phyloP scores from a whole-genome alignment of 2,797 vertebrate genomes.

The Loriculus beryllinus region DNA sequence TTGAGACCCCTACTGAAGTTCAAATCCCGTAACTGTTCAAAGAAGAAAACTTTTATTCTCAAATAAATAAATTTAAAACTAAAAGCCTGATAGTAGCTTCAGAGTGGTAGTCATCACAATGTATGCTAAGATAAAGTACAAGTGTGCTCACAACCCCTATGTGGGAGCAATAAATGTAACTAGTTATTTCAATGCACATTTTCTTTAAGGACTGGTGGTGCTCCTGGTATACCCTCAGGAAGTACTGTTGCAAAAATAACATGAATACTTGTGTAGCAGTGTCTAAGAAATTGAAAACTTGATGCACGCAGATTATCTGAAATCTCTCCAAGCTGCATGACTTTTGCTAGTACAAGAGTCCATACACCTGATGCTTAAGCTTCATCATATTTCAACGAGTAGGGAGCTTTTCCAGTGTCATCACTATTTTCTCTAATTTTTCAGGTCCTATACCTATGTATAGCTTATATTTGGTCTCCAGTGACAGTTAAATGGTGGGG shows the following conservation, averaged over 20 bases:
- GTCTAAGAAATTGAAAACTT: background rate
- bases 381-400: background rate
- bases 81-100: background rate
- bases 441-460: background rate
- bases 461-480: background rate
- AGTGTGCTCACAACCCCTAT: background rate
- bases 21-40: background rate
- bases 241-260: background rate
- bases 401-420: background rate
- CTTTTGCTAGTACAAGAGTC: background rate
- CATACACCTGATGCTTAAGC: background rate
- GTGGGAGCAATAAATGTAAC: background rate
- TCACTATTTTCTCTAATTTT: background rate
- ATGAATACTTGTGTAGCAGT: background rate
- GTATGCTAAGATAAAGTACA: background rate
- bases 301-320: background rate
- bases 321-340: background rate
- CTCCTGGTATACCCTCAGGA: background rate
- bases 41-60: background rate
- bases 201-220: background rate
- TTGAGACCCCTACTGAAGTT: background rate
- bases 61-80: background rate
- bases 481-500: background rate
- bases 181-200: background rate
- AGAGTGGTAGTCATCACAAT: background rate